Conservation (phyloP, 2,797 vertebrate genomes). For the Clamator glandarius region DNA sequence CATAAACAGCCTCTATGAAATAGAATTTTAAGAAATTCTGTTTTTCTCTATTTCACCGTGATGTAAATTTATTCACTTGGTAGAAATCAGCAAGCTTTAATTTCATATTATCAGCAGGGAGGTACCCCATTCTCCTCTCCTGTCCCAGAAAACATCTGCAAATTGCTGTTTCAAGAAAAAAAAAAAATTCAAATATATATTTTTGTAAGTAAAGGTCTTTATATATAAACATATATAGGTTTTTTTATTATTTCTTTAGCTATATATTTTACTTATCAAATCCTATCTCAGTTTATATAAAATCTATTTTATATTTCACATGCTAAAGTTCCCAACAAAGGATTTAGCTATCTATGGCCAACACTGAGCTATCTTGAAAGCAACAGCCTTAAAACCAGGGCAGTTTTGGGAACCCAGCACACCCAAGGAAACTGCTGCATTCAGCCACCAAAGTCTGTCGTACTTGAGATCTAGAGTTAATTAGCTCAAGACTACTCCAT, state of each 20-base stretch:
- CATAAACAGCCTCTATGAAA: background rate
- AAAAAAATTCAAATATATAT: background rate
- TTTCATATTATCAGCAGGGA: background rate
- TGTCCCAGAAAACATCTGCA: background rate
- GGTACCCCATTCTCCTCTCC: background rate
- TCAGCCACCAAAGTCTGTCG: background rate
- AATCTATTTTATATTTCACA: rapidly evolving
- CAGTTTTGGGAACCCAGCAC: background rate
- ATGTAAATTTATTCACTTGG: background rate
- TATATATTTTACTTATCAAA: background rate
- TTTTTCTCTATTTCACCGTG: background rate
- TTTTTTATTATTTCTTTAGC: background rate
- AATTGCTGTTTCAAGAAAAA: background rate
- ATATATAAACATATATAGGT: rapidly evolving
- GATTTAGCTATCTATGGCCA: background rate
- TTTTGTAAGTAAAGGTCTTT: background rate
- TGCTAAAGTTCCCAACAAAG: background rate
- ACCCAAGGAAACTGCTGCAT: background rate
- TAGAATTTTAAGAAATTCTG: background rate
- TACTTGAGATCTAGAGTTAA: conserved; percentile 22
- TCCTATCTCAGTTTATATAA: background rate
- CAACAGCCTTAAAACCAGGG: background rate
- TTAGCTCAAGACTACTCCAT: conserved; percentile 13
- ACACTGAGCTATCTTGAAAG: background rate
- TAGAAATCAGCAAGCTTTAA: background rate